Evolutionary conservation across 1,140 invertebrate species (phyloP).

Genomic region (Drosophila busckii): DNA sequence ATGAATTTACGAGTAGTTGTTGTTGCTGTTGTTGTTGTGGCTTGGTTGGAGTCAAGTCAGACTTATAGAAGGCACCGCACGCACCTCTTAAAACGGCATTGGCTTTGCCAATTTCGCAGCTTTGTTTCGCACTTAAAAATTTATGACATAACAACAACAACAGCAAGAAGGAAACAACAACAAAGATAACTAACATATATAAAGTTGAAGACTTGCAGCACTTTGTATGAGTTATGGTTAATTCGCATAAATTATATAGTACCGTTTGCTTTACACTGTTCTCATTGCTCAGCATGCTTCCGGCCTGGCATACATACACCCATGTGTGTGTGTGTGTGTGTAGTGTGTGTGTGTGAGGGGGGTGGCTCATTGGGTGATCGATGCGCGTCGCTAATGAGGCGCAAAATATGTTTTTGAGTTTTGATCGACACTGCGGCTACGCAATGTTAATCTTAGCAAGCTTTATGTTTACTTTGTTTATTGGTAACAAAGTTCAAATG

Average conservation of each 20-base stretch:
- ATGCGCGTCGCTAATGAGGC: slow-evolving; percentile 60
- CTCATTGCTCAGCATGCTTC: too few relatives aligned
- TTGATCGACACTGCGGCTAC: slow-evolving; percentile 25
- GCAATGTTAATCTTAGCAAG: slow-evolving; percentile 34
- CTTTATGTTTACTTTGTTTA: slow-evolving; percentile 2
- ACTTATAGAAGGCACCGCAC: slow-evolving; percentile 53
- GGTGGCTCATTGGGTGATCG: slow-evolving; percentile 37
- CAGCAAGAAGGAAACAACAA: slow-evolving; percentile 13
- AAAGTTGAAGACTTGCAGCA: slow-evolving; percentile 50
- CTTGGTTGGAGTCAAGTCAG: slow-evolving; percentile 21
- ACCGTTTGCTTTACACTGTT: too few relatives aligned
- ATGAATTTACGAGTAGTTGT: slow-evolving; percentile 61
- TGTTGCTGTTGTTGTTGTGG: slow-evolving; percentile 3
- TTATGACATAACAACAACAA: slow-evolving; percentile 41
- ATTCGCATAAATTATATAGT: slow-evolving; percentile 64
- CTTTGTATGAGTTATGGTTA: slow-evolving; percentile 63
- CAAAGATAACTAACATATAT: too few relatives aligned
- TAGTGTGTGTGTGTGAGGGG: too few relatives aligned
- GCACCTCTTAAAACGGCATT: slow-evolving; percentile 52
- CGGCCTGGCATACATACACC: too few relatives aligned
- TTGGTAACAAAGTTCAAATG: slow-evolving; percentile 52
- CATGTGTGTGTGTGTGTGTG: too few relatives aligned
- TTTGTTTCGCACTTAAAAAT: slow-evolving; percentile 55
- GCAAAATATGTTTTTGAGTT: slow-evolving; percentile 2
- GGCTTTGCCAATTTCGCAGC: slow-evolving; percentile 58